Evolutionary conservation across 2,888 invertebrate species (phyloP), one percentile per base, ranked within the genome.

Genomic region (Augochlorella aurata): DNA sequence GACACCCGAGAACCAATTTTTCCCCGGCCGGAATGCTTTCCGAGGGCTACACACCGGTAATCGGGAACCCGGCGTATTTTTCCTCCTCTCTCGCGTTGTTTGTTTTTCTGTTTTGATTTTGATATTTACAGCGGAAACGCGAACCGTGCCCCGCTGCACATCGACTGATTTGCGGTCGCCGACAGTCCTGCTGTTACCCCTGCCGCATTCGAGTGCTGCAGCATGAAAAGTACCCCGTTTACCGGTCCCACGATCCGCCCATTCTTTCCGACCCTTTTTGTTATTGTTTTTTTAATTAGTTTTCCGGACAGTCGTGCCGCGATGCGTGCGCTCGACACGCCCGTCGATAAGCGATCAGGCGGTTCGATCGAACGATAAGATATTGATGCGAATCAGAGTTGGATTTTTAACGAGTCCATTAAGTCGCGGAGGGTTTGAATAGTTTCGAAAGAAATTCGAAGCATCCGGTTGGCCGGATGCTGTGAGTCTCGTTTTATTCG

Each of bases 1-100:
- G 68, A 84, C 77, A 71, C 45, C 77, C 76, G 74, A 81, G 78
- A 81, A 83, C 68, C 77, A 86, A 86, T 87, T 87, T 87, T 18
- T 29, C 49, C 44, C 49, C 72, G 70, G 54, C 72, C 69, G 71
- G 77, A 69, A 86, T 77, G 50, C 58, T 67, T 61, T 52, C 52
- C 47, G 65, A 70, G 18, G 16, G 3, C 58, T 73, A 66, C 70
- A 16, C 18, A 47, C 67, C 69, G 74, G 70, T 80, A 81, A 81
- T 81, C 74, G 70, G 70, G 61, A 61, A 80, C 74, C 52, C 52
- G 70, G 69, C 47, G 18, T 44, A 44, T 10, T 9, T 63, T n/a
- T 63, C 9, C 61, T 61, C 24, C 61, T n/a, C 1, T 12, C 63
- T 18, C 61, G 8, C 14, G 16, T 18, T 29, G 29, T 21, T 61